Evolutionary conservation across 2,113 vertebrate genomes (phyloP).

Genomic region (Caranx melampygus): DNA sequence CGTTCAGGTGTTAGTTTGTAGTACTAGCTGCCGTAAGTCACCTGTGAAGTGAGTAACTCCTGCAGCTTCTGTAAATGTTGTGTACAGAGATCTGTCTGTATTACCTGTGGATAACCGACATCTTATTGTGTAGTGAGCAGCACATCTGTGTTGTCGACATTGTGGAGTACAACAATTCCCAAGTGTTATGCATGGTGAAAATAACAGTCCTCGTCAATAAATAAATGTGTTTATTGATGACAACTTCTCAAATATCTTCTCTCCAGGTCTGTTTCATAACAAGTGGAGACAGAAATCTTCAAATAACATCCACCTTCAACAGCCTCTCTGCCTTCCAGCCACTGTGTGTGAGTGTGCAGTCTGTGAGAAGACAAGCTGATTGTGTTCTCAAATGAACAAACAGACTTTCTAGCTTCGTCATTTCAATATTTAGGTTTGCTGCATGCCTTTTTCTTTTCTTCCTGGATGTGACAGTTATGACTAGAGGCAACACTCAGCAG

Average conservation of each 20-base stretch:
- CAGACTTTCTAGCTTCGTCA: conserved; percentile 6
- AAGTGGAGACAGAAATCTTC: conserved; percentile 3
- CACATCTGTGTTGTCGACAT: conserved; percentile 25
- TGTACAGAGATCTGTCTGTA: conserved; percentile 35
- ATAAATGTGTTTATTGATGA: conserved; percentile 80
- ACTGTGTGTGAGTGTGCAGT: not conserved
- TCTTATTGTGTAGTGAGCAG: conserved; percentile 6
- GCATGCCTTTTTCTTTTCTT: conserved; percentile 29
- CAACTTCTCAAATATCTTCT: conserved; percentile 27
- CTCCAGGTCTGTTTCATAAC: conserved; percentile 6
- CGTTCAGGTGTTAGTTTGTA: conserved; percentile 9
- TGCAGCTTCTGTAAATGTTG: conserved; percentile 31
- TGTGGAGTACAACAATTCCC: conserved; percentile 21
- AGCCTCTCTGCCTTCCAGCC: conserved; percentile 23
- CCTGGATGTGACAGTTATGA: conserved; percentile 60
- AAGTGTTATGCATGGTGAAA: conserved; percentile 66
- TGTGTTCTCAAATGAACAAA: conserved; percentile 30
- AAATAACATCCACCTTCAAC: conserved; percentile 41
- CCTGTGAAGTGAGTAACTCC: not conserved
- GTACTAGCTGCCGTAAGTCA: not conserved
- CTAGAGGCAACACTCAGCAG: conserved; percentile 57
- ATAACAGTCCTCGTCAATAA: conserved; percentile 73
- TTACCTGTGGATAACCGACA: conserved; percentile 34
- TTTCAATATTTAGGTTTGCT: conserved; percentile 42
- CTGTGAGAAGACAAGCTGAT: conserved; percentile 22